Evolutionary conservation across 2,797 vertebrate genomes (phyloP).

Genomic region (Bradypodion pumilum): DNA sequence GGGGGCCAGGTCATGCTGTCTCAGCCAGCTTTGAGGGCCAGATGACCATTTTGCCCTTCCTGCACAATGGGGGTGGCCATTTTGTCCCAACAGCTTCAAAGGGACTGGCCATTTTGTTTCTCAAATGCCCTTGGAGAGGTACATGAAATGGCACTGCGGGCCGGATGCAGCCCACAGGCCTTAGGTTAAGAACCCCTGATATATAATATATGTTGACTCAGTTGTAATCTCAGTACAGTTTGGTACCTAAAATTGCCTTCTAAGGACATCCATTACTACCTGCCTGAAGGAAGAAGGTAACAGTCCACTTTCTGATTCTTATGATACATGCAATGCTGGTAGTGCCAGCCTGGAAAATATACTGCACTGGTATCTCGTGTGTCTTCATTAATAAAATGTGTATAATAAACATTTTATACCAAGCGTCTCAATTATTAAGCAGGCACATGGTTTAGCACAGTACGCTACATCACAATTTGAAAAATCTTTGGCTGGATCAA

Average conservation of each 20-base stretch:
- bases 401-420: conserved; percentile 60
- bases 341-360: conserved; percentile 54
- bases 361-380: conserved; percentile 57
- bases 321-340: conserved; percentile 51
- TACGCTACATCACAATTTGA: conserved; percentile 56
- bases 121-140: too few relatives aligned
- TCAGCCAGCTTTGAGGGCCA: too few relatives aligned
- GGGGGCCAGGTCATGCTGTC: neutral
- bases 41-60: too few relatives aligned
- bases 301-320: conserved; percentile 61
- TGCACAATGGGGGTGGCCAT: too few relatives aligned
- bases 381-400: conserved; percentile 74
- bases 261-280: too few relatives aligned
- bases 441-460: conserved; percentile 63
- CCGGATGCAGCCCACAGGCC: too few relatives aligned
- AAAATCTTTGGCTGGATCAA: conserved; percentile 54
- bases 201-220: conserved; percentile 17
- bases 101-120: too few relatives aligned
- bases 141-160: too few relatives aligned
- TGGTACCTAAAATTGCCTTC: conserved; percentile 33
- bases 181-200: too few relatives aligned
- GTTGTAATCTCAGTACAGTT: neutral
- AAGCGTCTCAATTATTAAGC: conserved; percentile 65
- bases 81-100: too few relatives aligned
- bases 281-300: conserved; percentile 38